Evolutionary conservation across 2,888 invertebrate genomes (phyloP).

Genomic region (Notodonta ziczac): DNA sequence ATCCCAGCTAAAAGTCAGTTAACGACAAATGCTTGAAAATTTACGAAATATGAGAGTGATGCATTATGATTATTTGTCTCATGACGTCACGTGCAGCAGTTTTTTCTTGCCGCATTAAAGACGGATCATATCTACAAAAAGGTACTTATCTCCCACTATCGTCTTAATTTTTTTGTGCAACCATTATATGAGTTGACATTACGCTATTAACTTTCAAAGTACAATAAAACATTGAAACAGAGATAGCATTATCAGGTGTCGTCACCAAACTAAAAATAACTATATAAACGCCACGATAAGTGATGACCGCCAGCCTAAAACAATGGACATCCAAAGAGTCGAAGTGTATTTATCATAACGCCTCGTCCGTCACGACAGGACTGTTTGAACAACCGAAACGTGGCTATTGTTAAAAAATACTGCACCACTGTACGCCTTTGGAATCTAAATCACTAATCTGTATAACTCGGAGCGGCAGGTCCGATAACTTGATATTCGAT

Average conservation of each 20-base stretch:
- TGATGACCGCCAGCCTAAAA: slow-evolving; percentile 36
- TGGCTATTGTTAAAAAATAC: slow-evolving; percentile 42
- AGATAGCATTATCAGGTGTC: slow-evolving; percentile 35
- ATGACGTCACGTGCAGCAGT: not conserved
- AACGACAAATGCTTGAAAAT: no score
- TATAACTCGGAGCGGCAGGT: not conserved
- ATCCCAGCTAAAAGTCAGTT: no score
- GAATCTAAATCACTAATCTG: slow-evolving; percentile 8
- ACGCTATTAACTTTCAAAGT: slow-evolving; percentile 5
- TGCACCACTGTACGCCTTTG: slow-evolving; percentile 9
- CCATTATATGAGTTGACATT: slow-evolving; percentile 1
- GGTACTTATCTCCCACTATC: not conserved
- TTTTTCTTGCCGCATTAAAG: not conserved
- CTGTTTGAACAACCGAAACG: slow-evolving; percentile 50
- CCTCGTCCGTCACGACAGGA: slow-evolving; percentile 54
- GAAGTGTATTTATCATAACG: slow-evolving; percentile 36
- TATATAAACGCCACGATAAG: slow-evolving; percentile 37
- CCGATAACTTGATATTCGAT: slow-evolving; percentile 2
- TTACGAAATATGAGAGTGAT: no score
- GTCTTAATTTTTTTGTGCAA: no score
- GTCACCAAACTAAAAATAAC: slow-evolving; percentile 32
- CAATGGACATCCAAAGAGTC: slow-evolving; percentile 33
- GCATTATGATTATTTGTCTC: no score
- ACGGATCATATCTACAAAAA: not conserved
- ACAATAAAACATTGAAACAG: slow-evolving; percentile 14